These are phyloP conservation scores for Chiridota heheva DNA, from an alignment of 35 echinoderm and acorn worm species.

Conservation along the genomic window DNA sequence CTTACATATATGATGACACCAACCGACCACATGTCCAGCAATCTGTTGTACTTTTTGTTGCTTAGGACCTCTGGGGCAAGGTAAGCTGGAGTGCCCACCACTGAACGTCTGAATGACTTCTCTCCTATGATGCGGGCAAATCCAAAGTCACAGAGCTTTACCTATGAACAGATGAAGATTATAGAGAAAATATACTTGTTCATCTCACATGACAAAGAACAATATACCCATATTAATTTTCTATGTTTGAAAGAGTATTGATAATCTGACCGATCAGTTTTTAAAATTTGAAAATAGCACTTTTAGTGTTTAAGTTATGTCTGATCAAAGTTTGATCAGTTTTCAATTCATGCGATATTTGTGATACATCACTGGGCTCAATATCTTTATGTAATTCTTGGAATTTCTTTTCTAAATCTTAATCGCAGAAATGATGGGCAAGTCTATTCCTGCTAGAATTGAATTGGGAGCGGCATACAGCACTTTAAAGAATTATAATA, in stretches of 20 bases:
- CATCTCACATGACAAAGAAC: neutral
- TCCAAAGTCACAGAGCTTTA: slow-evolving; percentile 99
- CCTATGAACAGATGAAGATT: slow-evolving; percentile 48
- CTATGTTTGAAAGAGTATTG: neutral
- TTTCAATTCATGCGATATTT: too few relatives aligned
- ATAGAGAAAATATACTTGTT: neutral
- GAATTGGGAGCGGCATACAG: too few relatives aligned
- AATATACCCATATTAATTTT: neutral
- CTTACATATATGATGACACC: slow-evolving; percentile 99
- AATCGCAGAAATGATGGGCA: too few relatives aligned
- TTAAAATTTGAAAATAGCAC: too few relatives aligned
- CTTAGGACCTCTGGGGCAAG: slow-evolving; percentile 93
- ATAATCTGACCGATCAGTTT: neutral
- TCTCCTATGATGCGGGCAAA: slow-evolving; percentile 99
- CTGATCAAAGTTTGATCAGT: too few relatives aligned
- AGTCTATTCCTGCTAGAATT: too few relatives aligned
- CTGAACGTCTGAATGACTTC: slow-evolving; percentile 98
- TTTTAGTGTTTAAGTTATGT: too few relatives aligned
- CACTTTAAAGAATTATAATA: too few relatives aligned
- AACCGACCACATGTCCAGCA: slow-evolving; percentile 99
- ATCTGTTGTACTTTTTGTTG: slow-evolving; percentile 95
- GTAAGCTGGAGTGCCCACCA: slow-evolving; percentile 98
- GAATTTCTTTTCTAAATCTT: too few relatives aligned
- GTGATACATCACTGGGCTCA: too few relatives aligned
- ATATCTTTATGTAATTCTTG: too few relatives aligned